Evolutionary conservation across 1,140 invertebrate species (phyloP), one percentile per base, ranked within the genome.

Genomic region (Triops cancriformis): DNA sequence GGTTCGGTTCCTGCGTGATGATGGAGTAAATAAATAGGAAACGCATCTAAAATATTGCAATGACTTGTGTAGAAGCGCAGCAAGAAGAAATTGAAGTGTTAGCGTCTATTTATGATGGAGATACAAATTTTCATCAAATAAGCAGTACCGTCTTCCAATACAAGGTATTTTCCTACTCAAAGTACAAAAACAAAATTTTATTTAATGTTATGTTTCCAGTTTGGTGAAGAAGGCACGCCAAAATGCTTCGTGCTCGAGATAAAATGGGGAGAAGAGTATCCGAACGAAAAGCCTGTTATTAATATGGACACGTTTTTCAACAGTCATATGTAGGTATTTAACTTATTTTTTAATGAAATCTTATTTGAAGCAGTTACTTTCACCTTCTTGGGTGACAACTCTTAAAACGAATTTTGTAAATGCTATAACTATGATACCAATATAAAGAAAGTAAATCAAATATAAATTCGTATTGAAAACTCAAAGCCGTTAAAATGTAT

Each of bases 271-370:
- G 87, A 90, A 6, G 90, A 89, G 76, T 98, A 98, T 86, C 96
- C 96, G 28, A 89, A 91, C 72, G 91, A 91, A 80, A 88, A 90
- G 80, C 95, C 96, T 42, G 85, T 82, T 10, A 88, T 97, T 72
- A 96, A 93, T 85, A 87, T 98, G 86, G 91, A 97, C 82, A 90
- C 93, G 37, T 98, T 98, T 86, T 98, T 96, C 83, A 98, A 98
- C 86, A 93, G 93, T 83, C 91, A 94, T 85, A 85, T 96, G 95
- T 97, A 89, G 91, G 92, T 91, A 73, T 37, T 10, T 77, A 26
- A 45, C 26, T n/a, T 75, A 76, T 27, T 23, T 11, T 42, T 26
- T 77, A 28, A 23, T 27, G 14, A 5, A 11, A 72, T 28, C 1
- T 42, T 23, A 75, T 37, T 45, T 26, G 26, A 74, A 27, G 5